phyloP scores from a whole-genome alignment of 2,797 vertebrate genomes.

The Champsocephalus esox region DNA sequence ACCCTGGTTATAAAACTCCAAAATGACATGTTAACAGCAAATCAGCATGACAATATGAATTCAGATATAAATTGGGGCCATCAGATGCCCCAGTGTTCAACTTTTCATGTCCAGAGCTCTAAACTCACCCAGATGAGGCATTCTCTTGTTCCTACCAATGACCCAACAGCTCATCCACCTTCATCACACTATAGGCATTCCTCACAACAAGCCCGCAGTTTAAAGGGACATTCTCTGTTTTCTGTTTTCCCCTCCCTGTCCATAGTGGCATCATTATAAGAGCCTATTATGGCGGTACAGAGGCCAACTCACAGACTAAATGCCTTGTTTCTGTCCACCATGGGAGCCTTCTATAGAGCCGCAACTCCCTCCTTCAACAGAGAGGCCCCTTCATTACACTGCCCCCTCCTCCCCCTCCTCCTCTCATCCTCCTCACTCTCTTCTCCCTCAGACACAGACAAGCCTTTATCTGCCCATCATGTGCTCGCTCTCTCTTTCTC shows the following conservation, averaged over 20 bases:
- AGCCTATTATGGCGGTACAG: slow-evolving; percentile 62
- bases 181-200: slow-evolving; percentile 33
- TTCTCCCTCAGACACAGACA: slow-evolving; percentile 75
- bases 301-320: slow-evolving; percentile 70
- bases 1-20: too few relatives aligned
- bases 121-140: not conserved
- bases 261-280: slow-evolving; percentile 72
- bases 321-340: slow-evolving; percentile 71
- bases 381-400: slow-evolving; percentile 76
- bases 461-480: slow-evolving; percentile 81
- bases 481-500: slow-evolving; percentile 62
- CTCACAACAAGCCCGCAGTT: slow-evolving; percentile 40
- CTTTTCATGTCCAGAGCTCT: not conserved
- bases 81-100: not conserved
- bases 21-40: not conserved
- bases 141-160: slow-evolving; percentile 4
- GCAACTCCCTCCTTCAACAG: slow-evolving; percentile 63
- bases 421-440: slow-evolving; percentile 63
- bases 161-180: slow-evolving; percentile 8
- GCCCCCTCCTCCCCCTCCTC: slow-evolving; percentile 65
- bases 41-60: not conserved
- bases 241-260: slow-evolving; percentile 23
- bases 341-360: slow-evolving; percentile 73
- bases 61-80: not conserved
- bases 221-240: slow-evolving; percentile 56